These are phyloP conservation scores for Trachops cirrhosus DNA, from an alignment of 2,797 vertebrate species.

Conservation along the genomic window DNA sequence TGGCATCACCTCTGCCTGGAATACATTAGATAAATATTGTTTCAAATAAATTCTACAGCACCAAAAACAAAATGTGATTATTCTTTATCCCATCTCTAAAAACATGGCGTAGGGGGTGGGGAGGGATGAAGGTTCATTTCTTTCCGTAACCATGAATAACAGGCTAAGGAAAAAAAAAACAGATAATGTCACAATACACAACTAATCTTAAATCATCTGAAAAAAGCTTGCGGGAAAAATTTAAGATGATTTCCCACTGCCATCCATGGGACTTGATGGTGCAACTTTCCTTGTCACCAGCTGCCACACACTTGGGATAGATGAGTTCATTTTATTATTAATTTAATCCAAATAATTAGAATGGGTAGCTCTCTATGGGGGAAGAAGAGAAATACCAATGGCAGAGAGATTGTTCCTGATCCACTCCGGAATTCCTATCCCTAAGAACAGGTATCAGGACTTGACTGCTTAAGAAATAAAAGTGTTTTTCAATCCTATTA, in stretches of 20 bases:
- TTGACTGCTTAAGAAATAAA: neutral
- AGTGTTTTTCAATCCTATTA: neutral
- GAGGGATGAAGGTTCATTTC: neutral
- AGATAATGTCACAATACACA: neutral
- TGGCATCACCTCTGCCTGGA: neutral
- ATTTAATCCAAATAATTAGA: constrained; percentile 34
- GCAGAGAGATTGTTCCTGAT: neutral
- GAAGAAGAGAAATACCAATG: neutral
- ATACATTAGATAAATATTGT: neutral
- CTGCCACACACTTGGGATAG: neutral
- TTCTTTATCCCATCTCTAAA: neutral
- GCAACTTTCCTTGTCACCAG: neutral
- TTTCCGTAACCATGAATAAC: neutral
- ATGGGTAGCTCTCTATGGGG: neutral
- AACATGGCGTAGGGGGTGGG: fast-evolving
- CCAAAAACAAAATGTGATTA: neutral
- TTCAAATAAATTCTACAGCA: neutral
- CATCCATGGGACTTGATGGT: neutral
- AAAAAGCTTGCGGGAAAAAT: neutral
- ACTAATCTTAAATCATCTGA: constrained; percentile 6
- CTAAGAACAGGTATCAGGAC: neutral
- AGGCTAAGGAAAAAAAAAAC: neutral
- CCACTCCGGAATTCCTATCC: neutral
- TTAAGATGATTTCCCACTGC: neutral
- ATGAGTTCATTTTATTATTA: neutral